Conservation (phyloP, 2,797 vertebrate species). For the Thaleichthys pacificus region DNA sequence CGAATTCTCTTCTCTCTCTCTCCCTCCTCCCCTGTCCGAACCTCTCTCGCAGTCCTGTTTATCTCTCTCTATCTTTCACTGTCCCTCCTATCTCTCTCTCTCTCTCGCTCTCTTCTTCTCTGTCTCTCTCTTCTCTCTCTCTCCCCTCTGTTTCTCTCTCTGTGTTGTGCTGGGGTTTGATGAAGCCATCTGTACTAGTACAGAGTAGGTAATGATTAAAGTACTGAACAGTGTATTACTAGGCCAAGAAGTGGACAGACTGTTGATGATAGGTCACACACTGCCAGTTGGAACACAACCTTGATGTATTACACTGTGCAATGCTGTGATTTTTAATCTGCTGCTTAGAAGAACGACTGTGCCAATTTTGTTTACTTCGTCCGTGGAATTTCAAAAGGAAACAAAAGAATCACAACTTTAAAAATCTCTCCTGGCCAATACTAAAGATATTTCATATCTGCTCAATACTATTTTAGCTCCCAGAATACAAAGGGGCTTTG, state of each 20-base stretch:
- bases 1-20: not conserved
- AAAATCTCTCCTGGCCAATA: no score
- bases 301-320: not conserved
- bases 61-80: not conserved
- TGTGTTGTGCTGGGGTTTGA: conserved; percentile 17
- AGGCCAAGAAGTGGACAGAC: conserved; percentile 11
- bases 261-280: not conserved
- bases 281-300: conserved; percentile 1
- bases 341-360: not conserved
- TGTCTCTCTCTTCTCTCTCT: not conserved
- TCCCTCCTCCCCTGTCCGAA: not conserved
- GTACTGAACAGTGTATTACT: conserved; percentile 7
- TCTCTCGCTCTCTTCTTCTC: not conserved
- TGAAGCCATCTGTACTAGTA: conserved; percentile 22
- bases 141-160: not conserved
- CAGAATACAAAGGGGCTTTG: no score
- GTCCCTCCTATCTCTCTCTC: not conserved
- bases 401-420: not conserved
- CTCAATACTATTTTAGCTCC: no score
- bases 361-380: not conserved
- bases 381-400: conserved; percentile 13
- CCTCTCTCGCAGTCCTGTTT: not conserved
- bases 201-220: conserved; percentile 7
- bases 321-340: conserved; percentile 8
- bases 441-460: no score